These are phyloP conservation scores for Drosophila novamexicana DNA, from an alignment of 1,140 invertebrate genomes.

Conservation along the genomic window DNA sequence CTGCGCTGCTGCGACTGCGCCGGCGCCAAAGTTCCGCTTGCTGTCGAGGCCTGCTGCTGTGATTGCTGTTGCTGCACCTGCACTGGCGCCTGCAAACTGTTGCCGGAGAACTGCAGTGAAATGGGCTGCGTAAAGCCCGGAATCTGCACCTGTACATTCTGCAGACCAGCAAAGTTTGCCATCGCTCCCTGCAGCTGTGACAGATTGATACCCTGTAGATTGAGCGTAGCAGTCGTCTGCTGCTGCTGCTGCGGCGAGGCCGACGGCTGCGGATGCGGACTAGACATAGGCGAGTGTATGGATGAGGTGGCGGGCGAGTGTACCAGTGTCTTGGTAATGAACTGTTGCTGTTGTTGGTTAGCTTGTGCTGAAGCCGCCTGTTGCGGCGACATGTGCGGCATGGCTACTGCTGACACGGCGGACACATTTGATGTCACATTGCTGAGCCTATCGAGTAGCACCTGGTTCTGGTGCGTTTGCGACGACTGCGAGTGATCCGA, in stretches of 20 bases:
- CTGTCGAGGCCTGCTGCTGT: slow-evolving; percentile 37
- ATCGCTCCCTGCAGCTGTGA: slow-evolving; percentile 89
- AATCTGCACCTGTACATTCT: slow-evolving; percentile 92
- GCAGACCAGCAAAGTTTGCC: slow-evolving; percentile 89
- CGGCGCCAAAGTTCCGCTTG: slow-evolving; percentile 9
- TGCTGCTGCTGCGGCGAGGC: slow-evolving; percentile 79
- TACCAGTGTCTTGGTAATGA: slow-evolving; percentile 75
- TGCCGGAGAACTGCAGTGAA: slow-evolving; percentile 88
- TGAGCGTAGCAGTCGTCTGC: slow-evolving; percentile 85
- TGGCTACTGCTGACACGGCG: slow-evolving; percentile 63
- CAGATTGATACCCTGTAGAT: slow-evolving; percentile 90
- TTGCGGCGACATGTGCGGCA: slow-evolving; percentile 81
- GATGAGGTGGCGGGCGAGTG: slow-evolving; percentile 82
- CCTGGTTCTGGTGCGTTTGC: slow-evolving; percentile 77
- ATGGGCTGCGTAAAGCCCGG: slow-evolving; percentile 91
- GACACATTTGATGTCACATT: slow-evolving; percentile 72
- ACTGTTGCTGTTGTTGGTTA: slow-evolving; percentile 58
- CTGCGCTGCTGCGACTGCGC: slow-evolving; percentile 62
- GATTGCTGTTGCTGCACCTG: slow-evolving; percentile 82
- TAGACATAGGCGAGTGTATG: slow-evolving; percentile 86
- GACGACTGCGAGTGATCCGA: slow-evolving; percentile 81
- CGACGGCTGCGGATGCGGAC: slow-evolving; percentile 87
- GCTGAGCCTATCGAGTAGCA: slow-evolving; percentile 74
- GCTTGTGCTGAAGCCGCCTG: slow-evolving; percentile 41
- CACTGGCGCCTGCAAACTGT: slow-evolving; percentile 84